phyloP scores from a whole-genome alignment of 2,888 invertebrate genomes.

The Polietes domitor region DNA sequence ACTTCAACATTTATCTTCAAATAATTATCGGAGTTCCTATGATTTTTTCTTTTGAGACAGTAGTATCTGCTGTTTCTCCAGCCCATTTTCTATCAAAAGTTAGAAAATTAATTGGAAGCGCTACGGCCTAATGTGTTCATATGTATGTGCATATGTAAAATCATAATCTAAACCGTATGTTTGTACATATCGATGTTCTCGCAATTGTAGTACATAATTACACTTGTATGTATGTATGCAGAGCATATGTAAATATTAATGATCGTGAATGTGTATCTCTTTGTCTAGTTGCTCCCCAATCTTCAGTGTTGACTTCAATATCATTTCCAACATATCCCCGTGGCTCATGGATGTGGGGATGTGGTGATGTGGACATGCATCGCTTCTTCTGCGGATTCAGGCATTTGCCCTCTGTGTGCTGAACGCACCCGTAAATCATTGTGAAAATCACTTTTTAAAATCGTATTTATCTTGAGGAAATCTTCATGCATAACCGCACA shows the following conservation, averaged over 20 bases:
- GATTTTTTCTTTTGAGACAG: too few species aligned
- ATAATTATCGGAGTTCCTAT: too few species aligned
- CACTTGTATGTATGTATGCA: background rate
- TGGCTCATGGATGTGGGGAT: background rate
- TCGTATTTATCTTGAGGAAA: conserved; percentile 9
- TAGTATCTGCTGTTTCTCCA: too few species aligned
- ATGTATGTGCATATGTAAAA: too few species aligned
- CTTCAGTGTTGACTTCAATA: background rate
- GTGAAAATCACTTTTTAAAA: conserved; percentile 12
- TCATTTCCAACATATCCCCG: background rate
- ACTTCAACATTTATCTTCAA: too few species aligned
- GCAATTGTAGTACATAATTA: background rate
- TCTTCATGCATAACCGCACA: conserved; percentile 21
- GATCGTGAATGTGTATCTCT: background rate
- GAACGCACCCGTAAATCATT: background rate
- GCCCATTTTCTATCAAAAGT: too few species aligned
- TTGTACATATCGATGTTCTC: too few species aligned
- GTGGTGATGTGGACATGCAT: background rate
- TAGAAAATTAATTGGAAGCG: too few species aligned
- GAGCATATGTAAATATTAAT: background rate
- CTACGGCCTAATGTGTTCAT: too few species aligned
- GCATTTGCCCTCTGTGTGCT: background rate
- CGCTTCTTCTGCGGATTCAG: background rate
- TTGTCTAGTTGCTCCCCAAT: conserved; percentile 3
- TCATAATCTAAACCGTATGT: too few species aligned